These are phyloP conservation scores for Gnathochromis pfefferi DNA, from an alignment of 2,113 vertebrate genomes.

Conservation along the genomic window DNA sequence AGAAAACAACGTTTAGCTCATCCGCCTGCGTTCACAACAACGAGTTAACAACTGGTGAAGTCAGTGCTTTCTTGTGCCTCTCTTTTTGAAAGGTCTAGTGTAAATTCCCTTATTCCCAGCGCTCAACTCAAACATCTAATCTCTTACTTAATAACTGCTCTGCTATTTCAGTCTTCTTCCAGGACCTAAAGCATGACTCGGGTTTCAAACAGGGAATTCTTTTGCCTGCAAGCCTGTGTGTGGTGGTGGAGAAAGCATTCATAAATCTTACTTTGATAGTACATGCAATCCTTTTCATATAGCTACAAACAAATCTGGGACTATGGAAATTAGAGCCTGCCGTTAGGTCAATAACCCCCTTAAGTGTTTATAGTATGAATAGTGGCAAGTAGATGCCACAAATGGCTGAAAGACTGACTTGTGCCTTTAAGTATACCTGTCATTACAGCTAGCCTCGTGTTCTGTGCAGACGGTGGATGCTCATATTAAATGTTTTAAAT, in stretches of 20 bases:
- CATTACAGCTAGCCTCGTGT: not conserved
- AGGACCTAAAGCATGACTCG: not conserved
- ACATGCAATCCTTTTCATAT: not conserved
- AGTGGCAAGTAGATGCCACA: not conserved
- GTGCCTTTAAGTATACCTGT: not conserved
- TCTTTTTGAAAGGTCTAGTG: not conserved
- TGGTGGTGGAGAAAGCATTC: not conserved
- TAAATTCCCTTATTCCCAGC: not conserved
- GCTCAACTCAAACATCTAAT: not conserved
- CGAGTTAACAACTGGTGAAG: not conserved
- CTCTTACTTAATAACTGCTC: not conserved
- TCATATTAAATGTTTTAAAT: not conserved
- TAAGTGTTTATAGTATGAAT: not conserved
- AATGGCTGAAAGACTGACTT: not conserved
- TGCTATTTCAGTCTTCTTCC: slow-evolving; percentile 13
- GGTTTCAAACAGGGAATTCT: not conserved
- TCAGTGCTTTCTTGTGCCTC: not conserved
- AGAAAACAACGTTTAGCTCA: not conserved
- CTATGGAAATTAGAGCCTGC: slow-evolving; percentile 12
- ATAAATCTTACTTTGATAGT: not conserved
- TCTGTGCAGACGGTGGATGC: not conserved
- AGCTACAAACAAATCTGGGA: not conserved
- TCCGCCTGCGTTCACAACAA: not conserved
- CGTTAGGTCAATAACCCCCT: not conserved
- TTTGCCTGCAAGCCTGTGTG: not conserved